A percentile compares a stretch with the other conserved stretches of the same genome.
These are phyloP conservation scores for Cyprichromis sp. DNA, from an alignment of 2,113 vertebrate genomes.

Conservation along the genomic window DNA sequence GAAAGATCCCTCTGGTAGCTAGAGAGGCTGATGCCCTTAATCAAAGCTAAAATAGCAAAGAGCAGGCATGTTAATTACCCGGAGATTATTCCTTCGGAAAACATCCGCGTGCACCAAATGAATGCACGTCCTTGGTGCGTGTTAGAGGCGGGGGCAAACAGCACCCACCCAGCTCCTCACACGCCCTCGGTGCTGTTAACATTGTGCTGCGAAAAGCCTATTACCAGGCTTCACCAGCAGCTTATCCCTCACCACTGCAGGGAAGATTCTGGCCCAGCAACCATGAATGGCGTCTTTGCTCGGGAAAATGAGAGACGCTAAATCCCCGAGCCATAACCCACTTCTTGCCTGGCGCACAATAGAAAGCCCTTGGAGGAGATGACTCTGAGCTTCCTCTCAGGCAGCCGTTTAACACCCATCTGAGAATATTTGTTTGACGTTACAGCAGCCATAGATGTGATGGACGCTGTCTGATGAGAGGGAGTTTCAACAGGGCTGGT, in stretches of 20 bases:
- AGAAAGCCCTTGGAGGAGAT: constrained; percentile 10
- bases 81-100: constrained; percentile 18
- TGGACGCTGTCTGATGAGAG: not conserved
- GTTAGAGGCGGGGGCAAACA: constrained; percentile 2
- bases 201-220: constrained; percentile 37
- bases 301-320: constrained; percentile 25
- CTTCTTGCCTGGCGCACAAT: constrained; percentile 20
- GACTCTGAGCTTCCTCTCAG: constrained; percentile 6
- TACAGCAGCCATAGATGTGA: constrained; percentile 5
- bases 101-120: not conserved
- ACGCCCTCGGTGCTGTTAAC: not conserved
- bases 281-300: constrained; percentile 11
- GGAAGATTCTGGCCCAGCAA: constrained; percentile 10
- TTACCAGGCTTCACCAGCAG: constrained; percentile 35
- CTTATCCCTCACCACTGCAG: constrained; percentile 23
- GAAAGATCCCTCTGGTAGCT: not conserved
- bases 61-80: constrained; percentile 25
- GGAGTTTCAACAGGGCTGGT: not conserved
- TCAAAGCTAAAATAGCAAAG: constrained; percentile 17
- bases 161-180: not conserved
- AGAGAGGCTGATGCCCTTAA: not conserved
- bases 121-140: constrained; percentile 3
- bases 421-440: constrained; percentile 28
- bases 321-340: constrained; percentile 27
- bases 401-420: not conserved